Evolutionary conservation across 2,888 invertebrate species (phyloP).

Genomic region (Muscina levida): DNA sequence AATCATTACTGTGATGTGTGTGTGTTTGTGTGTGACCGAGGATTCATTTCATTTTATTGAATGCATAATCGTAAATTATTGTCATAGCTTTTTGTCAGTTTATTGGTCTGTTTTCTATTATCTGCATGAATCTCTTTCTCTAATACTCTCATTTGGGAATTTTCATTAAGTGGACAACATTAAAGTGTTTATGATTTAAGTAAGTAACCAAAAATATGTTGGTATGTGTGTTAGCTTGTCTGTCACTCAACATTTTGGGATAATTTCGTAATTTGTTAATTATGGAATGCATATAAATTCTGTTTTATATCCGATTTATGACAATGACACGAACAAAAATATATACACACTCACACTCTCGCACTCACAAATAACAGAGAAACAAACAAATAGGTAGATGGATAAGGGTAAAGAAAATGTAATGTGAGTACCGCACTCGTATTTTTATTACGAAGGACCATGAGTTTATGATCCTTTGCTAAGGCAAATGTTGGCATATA

Average conservation of each 20-base stretch:
- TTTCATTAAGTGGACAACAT: slow-evolving; percentile 28
- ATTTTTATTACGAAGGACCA: too few relatives aligned
- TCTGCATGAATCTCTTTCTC: slow-evolving; percentile 18
- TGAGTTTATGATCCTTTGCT: too few relatives aligned
- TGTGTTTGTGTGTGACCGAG: background rate
- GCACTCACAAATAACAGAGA: too few relatives aligned
- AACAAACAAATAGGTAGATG: too few relatives aligned
- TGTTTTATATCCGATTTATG: slow-evolving; percentile 23
- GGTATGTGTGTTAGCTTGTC: too few relatives aligned
- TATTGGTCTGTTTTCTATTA: slow-evolving; percentile 28
- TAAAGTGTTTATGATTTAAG: slow-evolving; percentile 28
- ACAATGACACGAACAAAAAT: background rate
- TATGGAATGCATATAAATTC: slow-evolving; percentile 28
- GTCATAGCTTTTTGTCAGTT: slow-evolving; percentile 6
- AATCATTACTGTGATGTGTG: background rate
- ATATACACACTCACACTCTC: too few relatives aligned
- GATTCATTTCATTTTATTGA: slow-evolving; percentile 3
- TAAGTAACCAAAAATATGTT: slow-evolving; percentile 2
- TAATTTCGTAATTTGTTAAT: slow-evolving; percentile 13
- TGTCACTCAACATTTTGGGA: background rate
- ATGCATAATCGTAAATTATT: slow-evolving; percentile 36
- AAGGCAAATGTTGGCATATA: too few relatives aligned
- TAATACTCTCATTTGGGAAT: background rate
- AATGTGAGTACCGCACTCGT: too few relatives aligned
- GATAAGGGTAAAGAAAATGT: too few relatives aligned